phyloP scores from a whole-genome alignment of 1,140 invertebrate species.

The Hyphantria cunea region DNA sequence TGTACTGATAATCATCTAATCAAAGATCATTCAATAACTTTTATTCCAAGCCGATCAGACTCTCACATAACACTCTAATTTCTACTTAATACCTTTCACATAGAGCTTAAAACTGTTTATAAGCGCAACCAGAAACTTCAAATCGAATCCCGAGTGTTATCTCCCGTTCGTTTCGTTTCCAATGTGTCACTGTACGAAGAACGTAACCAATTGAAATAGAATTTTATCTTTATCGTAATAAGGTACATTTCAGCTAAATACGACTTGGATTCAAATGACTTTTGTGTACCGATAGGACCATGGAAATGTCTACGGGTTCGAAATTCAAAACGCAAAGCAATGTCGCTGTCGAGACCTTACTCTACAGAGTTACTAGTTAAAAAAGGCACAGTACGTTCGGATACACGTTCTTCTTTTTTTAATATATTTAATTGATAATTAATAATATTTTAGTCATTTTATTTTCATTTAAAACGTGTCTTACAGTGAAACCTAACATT shows the following conservation, averaged over 20 bases:
- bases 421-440: slow-evolving; percentile 22
- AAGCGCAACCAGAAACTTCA: slow-evolving; percentile 41
- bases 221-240: slow-evolving; percentile 34
- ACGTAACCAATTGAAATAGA: slow-evolving; percentile 41
- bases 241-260: slow-evolving; percentile 33
- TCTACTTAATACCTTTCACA: slow-evolving; percentile 33
- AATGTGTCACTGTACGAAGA: slow-evolving; percentile 47
- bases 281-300: slow-evolving; percentile 41
- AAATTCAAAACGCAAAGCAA: slow-evolving; percentile 66
- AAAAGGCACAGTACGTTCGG: slow-evolving; percentile 42
- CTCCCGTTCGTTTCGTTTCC: slow-evolving; percentile 54
- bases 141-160: slow-evolving; percentile 63
- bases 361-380: slow-evolving; percentile 51
- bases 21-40: slow-evolving; percentile 76
- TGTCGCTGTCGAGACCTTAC: slow-evolving; percentile 41
- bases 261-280: slow-evolving; percentile 35
- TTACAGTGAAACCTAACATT: too few relatives aligned
- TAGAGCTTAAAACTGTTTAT: slow-evolving; percentile 47
- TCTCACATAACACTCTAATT: slow-evolving; percentile 25
- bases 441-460: slow-evolving; percentile 13
- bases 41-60: slow-evolving; percentile 58
- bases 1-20: slow-evolving; percentile 74
- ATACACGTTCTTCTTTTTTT: slow-evolving; percentile 20
- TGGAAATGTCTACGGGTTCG: slow-evolving; percentile 62
- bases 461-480: background rate